phyloP scores from a whole-genome alignment of 1,140 invertebrate species.

The Drosophila ananassae region DNA sequence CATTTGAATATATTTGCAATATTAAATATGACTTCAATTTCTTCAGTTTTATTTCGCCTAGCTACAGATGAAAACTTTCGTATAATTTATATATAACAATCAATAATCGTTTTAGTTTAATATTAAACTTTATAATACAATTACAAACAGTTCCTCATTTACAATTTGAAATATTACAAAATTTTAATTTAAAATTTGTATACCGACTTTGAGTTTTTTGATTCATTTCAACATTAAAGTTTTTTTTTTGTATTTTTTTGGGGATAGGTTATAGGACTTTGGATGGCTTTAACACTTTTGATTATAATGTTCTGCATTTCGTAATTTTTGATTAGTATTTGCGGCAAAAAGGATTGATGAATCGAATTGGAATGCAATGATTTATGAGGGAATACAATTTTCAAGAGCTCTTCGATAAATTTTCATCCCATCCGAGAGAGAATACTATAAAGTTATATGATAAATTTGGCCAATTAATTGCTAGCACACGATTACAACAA shows the following conservation, averaged over 20 bases:
- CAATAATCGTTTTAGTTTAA: slow-evolving; percentile 54
- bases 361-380: slow-evolving; percentile 67
- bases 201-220: slow-evolving; percentile 56
- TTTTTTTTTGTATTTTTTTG: slow-evolving; percentile 4
- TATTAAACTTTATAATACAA: slow-evolving; percentile 58
- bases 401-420: slow-evolving; percentile 9
- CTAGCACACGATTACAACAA: slow-evolving; percentile 65
- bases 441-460: slow-evolving; percentile 55
- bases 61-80: slow-evolving; percentile 75
- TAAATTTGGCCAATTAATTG: slow-evolving; percentile 69
- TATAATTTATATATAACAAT: slow-evolving; percentile 64
- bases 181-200: slow-evolving; percentile 75
- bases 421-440: slow-evolving; percentile 6
- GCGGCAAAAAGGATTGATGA: slow-evolving; percentile 55
- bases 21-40: slow-evolving; percentile 71
- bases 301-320: slow-evolving; percentile 42
- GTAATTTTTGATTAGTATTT: slow-evolving; percentile 38
- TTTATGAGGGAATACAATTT: slow-evolving; percentile 44
- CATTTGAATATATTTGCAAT: slow-evolving; percentile 48
- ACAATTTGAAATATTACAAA: slow-evolving; percentile 66
- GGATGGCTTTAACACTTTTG: slow-evolving; percentile 52
- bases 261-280: slow-evolving; percentile 7
- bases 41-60: slow-evolving; percentile 57
- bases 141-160: slow-evolving; percentile 55
- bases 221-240: slow-evolving; percentile 45